Evolutionary conservation across 2,113 vertebrate species (phyloP), one percentile per base, ranked within the genome.

Genomic region (Trogon melanurus): DNA sequence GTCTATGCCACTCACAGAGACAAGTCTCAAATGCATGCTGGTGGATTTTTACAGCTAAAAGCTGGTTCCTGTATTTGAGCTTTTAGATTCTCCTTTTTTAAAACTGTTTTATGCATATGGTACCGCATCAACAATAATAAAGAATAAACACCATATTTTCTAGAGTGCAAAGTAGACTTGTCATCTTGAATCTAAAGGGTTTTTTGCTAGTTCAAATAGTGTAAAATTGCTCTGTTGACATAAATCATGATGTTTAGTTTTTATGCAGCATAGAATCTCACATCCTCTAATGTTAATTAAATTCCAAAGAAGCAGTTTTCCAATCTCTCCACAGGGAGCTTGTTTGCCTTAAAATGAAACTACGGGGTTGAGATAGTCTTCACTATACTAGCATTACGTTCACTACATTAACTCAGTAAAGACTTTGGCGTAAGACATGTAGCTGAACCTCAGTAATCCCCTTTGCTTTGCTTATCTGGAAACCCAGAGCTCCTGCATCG

Each of bases 391-490:
- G 86, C 95, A 94, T 95, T 97, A 94, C n/a, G 92, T 96, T 95
- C 95, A 96, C 90, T 97, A 95, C 95, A 97, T 97, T 96, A 96
- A 95, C 95, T 97, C 96, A 91, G 95, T 94, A 96, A 96, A 96
- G 95, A 54, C 90, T 94, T 85, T 84, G 85, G 82, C 79, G 15
- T 88, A 53, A 82, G 79, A 50, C 71, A 75, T 20, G 74, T 23
- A 45, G 94, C 76, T 94, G 92, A 96, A 95, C 44, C 72, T 95
- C 85, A 18, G 69, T 96, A 97, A 96, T 97, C 93, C 92, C 82
- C 76, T 95, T 45, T 79, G 88, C 76, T 95, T 45, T 79, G 85
- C 85, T 94, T 50, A 88, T 94, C 95, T 85, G 95, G 90, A 81
- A 93, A 64, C 53, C 79, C 85, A 44, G 85, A 79, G 82, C 82